Conservation (phyloP, 2,888 invertebrate genomes). For the Ophraella communa region DNA sequence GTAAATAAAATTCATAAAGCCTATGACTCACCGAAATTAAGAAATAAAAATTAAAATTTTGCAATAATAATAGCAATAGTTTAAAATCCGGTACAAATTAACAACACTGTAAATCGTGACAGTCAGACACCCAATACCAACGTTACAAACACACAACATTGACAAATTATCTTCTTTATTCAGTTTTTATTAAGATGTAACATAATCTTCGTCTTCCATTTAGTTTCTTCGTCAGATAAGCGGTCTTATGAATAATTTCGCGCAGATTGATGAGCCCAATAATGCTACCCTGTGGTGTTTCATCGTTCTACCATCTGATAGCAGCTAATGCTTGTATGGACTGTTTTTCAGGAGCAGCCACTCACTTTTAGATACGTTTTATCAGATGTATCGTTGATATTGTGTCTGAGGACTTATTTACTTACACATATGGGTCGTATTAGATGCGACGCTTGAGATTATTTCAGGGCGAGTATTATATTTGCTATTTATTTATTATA, state of each 20-base stretch:
- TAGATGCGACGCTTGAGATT: slow-evolving; percentile 1
- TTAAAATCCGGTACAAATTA: slow-evolving; percentile 16
- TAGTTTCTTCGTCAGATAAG: slow-evolving; percentile 37
- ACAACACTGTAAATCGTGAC: slow-evolving; percentile 18
- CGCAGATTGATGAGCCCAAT: slow-evolving; percentile 56
- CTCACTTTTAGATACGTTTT: slow-evolving; percentile 38
- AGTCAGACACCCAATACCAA: slow-evolving; percentile 11
- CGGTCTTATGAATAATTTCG: slow-evolving; percentile 56
- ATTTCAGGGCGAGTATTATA: not conserved
- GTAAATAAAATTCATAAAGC: too few species aligned
- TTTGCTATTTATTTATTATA: too few species aligned
- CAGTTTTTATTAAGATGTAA: slow-evolving; percentile 42
- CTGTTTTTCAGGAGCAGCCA: slow-evolving; percentile 46
- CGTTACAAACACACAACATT: slow-evolving; percentile 29
- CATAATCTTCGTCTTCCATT: slow-evolving; percentile 38
- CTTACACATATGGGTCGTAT: slow-evolving; percentile 26
- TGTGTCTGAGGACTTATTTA: slow-evolving; percentile 40
- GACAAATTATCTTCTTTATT: slow-evolving; percentile 41
- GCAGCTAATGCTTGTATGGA: slow-evolving; percentile 48
- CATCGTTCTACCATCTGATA: slow-evolving; percentile 53
- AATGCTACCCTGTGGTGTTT: slow-evolving; percentile 50
- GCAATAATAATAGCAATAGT: too few species aligned
- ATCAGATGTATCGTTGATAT: slow-evolving; percentile 44
- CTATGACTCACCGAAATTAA: not conserved
- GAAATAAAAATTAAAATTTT: too few species aligned